A percentile compares a stretch with the other conserved stretches of the same genome.
phyloP scores from a whole-genome alignment of 2,888 invertebrate species.

The Augochlorella aurata region DNA sequence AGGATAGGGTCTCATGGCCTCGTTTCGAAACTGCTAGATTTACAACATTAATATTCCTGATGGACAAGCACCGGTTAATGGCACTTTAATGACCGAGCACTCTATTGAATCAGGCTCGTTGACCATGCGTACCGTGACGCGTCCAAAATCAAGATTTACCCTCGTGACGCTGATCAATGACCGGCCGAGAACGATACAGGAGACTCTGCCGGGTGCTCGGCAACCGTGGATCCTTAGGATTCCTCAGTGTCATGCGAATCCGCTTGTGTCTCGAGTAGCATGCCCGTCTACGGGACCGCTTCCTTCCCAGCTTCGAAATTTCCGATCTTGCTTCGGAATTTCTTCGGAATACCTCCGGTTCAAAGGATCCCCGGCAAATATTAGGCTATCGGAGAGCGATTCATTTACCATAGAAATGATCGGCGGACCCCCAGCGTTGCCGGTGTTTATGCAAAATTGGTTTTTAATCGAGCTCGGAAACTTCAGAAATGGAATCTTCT shows the following conservation, averaged over 20 bases:
- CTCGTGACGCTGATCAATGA: slow-evolving; percentile 56
- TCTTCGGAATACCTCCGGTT: not conserved
- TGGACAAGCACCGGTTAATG: slow-evolving; percentile 60
- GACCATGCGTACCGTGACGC: slow-evolving; percentile 53
- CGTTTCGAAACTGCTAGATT: slow-evolving; percentile 45
- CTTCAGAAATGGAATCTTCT: not conserved
- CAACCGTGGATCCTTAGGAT: slow-evolving; percentile 49
- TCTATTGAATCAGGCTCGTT: slow-evolving; percentile 58
- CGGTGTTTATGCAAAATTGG: not conserved
- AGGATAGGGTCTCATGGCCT: slow-evolving; percentile 4
- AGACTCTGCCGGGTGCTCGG: slow-evolving; percentile 11
- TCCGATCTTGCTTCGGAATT: slow-evolving; percentile 10
- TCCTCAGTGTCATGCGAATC: slow-evolving; percentile 48
- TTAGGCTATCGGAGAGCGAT: slow-evolving; percentile 2
- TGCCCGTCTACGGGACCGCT: not conserved
- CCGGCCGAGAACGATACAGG: slow-evolving; percentile 39
- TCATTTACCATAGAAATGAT: slow-evolving; percentile 6
- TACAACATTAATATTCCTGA: slow-evolving; percentile 63
- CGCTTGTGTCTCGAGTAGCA: slow-evolving; percentile 34
- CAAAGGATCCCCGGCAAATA: slow-evolving; percentile 1
- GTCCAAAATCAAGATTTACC: slow-evolving; percentile 60
- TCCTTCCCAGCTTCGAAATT: slow-evolving; percentile 14
- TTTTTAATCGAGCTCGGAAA: not conserved
- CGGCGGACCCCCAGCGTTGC: not conserved
- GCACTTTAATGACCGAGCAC: slow-evolving; percentile 62